Conservation (phyloP, 92 coral and sea anemone genomes). For the Porites rus region DNA sequence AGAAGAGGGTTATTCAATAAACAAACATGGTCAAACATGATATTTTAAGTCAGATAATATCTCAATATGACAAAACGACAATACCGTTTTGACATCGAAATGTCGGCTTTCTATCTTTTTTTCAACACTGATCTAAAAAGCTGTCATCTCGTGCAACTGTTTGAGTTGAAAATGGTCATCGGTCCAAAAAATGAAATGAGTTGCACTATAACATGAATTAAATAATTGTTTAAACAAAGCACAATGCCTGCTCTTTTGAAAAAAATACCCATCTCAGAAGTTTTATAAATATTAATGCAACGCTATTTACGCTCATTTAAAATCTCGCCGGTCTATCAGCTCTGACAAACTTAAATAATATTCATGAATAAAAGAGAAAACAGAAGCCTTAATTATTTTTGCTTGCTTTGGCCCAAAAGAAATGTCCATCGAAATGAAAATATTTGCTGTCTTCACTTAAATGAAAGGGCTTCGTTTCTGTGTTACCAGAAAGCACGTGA, state of each 20-base stretch:
- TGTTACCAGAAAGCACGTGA: conserved; percentile 29
- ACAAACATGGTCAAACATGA: conserved; percentile 40
- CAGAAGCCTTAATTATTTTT: neutral
- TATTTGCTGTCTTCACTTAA: conserved; percentile 12
- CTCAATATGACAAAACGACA: neutral
- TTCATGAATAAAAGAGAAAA: neutral
- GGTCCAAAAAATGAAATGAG: neutral
- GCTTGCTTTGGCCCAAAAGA: neutral
- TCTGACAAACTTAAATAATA: neutral
- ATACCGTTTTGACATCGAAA: neutral
- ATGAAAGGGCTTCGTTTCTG: conserved; percentile 7
- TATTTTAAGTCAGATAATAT: neutral
- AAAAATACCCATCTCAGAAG: neutral
- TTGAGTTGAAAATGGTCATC: neutral
- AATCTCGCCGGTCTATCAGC: neutral
- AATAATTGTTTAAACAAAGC: conserved; percentile 43
- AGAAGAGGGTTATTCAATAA: neutral
- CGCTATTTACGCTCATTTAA: neutral
- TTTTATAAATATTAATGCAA: neutral
- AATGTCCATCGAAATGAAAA: neutral
- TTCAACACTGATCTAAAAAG: neutral
- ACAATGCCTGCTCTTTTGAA: neutral
- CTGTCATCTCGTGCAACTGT: neutral
- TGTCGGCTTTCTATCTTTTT: neutral
- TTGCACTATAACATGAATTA: neutral